Conservation (phyloP, 2,797 vertebrate species). For the Argentina silus region DNA sequence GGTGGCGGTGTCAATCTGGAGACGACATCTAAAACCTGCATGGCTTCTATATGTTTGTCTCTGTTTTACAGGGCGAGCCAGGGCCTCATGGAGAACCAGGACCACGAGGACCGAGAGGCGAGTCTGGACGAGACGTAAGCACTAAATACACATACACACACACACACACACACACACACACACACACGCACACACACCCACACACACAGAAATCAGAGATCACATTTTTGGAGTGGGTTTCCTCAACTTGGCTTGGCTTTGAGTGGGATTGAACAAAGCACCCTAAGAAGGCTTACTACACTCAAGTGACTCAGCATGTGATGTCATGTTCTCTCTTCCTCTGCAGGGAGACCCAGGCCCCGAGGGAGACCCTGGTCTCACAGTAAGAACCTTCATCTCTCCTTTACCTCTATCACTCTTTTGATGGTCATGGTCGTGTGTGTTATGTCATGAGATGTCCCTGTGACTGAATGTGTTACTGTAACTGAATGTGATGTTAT, state of each 20-base stretch:
- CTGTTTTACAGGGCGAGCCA: constrained; percentile 70
- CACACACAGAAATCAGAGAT: neutral
- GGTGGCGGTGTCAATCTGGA: neutral
- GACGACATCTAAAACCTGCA: neutral
- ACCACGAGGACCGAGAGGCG: constrained; percentile 68
- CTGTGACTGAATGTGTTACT: constrained; percentile 12
- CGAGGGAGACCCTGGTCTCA: constrained; percentile 92
- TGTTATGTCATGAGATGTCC: neutral
- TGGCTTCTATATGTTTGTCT: constrained; percentile 19
- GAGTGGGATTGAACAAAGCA: neutral
- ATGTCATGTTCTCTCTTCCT: constrained; percentile 33
- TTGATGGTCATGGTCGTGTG: constrained; percentile 17
- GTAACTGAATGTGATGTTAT: constrained; percentile 13
- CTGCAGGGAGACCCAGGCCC: constrained; percentile 87
- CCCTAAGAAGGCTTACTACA: neutral
- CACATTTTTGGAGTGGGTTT: neutral
- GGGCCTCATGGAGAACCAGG: constrained; percentile 76
- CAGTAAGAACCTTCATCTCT: constrained; percentile 78
- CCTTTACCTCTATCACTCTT: constrained; percentile 53
- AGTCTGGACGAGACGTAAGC: constrained; percentile 62
- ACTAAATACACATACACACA: neutral
- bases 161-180: neutral
- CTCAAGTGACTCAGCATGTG: neutral
- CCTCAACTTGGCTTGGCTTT: neutral
- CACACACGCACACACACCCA: neutral